Evolutionary conservation across 2,888 invertebrate genomes (phyloP).

Genomic region (Drosophila planitibia): DNA sequence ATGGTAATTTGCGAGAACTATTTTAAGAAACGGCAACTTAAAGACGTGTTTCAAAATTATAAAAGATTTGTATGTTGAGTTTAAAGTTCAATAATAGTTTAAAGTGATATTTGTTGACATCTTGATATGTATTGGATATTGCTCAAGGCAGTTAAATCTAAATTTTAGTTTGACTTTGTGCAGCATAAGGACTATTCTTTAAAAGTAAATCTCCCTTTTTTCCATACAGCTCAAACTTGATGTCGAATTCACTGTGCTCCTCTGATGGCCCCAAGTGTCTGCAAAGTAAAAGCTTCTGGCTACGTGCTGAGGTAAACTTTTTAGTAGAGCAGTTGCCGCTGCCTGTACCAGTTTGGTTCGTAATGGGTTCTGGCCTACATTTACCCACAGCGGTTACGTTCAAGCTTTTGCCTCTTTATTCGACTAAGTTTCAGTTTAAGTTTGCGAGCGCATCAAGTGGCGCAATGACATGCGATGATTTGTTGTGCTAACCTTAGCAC

Average conservation of each 20-base stretch:
- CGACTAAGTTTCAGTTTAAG: slow-evolving; percentile 30
- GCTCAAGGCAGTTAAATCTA: background rate
- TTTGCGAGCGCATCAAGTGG: slow-evolving; percentile 41
- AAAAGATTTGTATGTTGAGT: background rate
- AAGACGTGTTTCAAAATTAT: background rate
- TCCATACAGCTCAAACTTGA: slow-evolving; percentile 1
- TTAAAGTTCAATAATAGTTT: background rate
- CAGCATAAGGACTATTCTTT: background rate
- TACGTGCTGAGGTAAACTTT: slow-evolving; percentile 35
- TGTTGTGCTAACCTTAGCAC: background rate
- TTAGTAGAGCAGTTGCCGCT: slow-evolving; percentile 3
- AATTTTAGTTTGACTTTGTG: background rate
- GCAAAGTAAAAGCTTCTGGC: slow-evolving; percentile 24
- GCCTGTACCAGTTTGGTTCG: background rate
- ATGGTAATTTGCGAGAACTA: background rate
- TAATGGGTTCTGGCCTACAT: slow-evolving; percentile 11
- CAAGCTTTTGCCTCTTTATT: slow-evolving; percentile 41
- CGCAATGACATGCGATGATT: slow-evolving; percentile 44
- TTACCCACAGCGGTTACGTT: background rate
- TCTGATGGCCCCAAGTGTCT: slow-evolving; percentile 20
- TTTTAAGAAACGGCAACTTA: background rate
- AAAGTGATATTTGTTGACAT: background rate
- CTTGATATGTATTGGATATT: background rate
- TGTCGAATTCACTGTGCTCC: slow-evolving; percentile 15
- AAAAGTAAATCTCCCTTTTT: slow-evolving; percentile 1